Conservation (phyloP, 2,797 vertebrate species). For the Lithobates pipiens region DNA sequence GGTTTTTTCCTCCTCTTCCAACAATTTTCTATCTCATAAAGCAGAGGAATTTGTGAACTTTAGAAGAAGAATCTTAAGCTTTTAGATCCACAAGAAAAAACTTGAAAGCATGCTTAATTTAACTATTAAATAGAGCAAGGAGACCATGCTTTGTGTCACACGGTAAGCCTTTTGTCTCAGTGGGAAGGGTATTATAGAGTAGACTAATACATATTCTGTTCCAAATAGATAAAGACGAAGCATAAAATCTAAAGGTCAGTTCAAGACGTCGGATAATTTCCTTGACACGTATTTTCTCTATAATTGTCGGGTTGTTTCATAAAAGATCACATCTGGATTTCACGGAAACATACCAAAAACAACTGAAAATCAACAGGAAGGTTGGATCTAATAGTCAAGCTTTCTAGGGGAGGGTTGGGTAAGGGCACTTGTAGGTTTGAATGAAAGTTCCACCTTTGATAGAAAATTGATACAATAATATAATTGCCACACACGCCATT, state of each 20-base stretch:
- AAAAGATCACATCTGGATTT: background rate
- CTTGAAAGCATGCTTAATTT: background rate
- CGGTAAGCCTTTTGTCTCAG: background rate
- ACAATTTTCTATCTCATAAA: background rate
- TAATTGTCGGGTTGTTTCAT: background rate
- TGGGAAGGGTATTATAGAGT: background rate
- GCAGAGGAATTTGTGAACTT: background rate
- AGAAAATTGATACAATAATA: no score
- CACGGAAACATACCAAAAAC: background rate
- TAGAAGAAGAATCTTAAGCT: background rate
- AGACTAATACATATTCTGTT: slow-evolving; percentile 1
- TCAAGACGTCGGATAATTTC: background rate
- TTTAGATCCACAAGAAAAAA: slow-evolving; percentile 5
- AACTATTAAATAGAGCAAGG: slow-evolving; percentile 9
- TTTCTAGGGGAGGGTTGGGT: background rate
- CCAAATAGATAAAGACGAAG: slow-evolving; percentile 49
- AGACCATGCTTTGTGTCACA: background rate
- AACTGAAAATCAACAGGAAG: background rate
- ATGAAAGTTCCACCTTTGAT: no score
- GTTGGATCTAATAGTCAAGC: background rate
- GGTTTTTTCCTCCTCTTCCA: background rate
- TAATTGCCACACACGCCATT: no score
- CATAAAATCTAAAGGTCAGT: background rate
- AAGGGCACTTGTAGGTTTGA: no score
- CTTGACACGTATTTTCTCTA: background rate